A percentile compares a stretch with the other conserved stretches of the same genome.
These are phyloP conservation scores for Morone saxatilis DNA, from an alignment of 2,113 vertebrate genomes.

Conservation along the genomic window DNA sequence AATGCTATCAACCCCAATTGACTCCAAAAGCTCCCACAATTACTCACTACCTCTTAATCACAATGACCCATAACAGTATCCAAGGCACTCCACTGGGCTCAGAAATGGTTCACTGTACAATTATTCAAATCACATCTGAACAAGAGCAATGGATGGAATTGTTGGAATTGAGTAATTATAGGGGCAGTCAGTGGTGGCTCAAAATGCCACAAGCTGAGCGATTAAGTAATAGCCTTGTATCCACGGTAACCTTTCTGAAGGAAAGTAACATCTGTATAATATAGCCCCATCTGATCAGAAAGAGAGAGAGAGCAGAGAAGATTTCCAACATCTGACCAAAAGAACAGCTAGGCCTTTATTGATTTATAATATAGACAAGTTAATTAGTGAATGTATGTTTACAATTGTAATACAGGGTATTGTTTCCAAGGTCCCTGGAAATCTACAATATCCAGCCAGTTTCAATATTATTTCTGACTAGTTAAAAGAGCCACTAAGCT, in stretches of 20 bases:
- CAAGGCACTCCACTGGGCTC: conserved; percentile 53
- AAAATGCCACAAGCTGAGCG: conserved; percentile 77
- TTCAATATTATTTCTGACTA: background rate
- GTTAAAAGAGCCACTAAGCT: background rate
- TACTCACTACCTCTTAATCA: conserved; percentile 69
- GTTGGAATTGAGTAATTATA: conserved; percentile 80
- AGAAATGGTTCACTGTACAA: conserved; percentile 69
- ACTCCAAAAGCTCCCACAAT: conserved; percentile 67
- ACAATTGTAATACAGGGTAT: background rate
- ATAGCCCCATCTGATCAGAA: conserved; percentile 38
- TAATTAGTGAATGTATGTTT: no score
- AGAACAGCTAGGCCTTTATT: background rate
- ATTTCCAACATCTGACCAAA: conserved; percentile 6
- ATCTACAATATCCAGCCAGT: background rate
- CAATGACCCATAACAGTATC: conserved; percentile 63
- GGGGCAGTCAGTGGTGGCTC: conserved; percentile 60
- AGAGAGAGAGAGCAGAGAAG: conserved; percentile 12
- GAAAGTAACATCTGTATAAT: conserved; percentile 70
- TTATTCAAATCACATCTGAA: conserved; percentile 80
- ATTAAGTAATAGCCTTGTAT: conserved; percentile 80
- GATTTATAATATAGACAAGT: background rate
- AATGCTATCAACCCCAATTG: conserved; percentile 65
- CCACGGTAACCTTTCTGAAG: conserved; percentile 76
- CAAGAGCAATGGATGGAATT: conserved; percentile 65
- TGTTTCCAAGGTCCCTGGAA: background rate